Evolutionary conservation across 2,113 vertebrate species (phyloP).

Genomic region (Zapus hudsonius): DNA sequence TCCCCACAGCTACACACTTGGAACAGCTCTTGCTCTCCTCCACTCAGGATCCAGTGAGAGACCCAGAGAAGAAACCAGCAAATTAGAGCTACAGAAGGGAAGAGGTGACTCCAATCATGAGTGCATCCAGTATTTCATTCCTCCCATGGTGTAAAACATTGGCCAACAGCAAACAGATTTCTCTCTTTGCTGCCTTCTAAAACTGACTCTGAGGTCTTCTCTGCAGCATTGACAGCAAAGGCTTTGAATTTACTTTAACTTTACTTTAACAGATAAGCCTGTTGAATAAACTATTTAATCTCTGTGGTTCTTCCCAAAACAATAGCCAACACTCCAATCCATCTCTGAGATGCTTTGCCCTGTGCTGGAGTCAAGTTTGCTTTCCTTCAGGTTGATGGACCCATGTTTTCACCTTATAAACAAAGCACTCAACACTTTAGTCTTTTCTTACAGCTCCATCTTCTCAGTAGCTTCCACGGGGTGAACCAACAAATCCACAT

Average conservation of each 20-base stretch:
- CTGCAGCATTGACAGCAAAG: not conserved
- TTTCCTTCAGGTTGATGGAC: not conserved
- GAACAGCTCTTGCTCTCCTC: rapidly evolving
- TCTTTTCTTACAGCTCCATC: not conserved
- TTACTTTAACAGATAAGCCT: not conserved
- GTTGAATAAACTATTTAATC: not conserved
- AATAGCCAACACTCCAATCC: no score
- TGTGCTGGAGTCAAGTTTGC: not conserved
- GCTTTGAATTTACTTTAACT: not conserved
- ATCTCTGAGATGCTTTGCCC: no score
- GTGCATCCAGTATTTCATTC: not conserved
- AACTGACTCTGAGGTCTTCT: not conserved
- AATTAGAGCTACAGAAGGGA: not conserved
- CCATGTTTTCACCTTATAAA: not conserved
- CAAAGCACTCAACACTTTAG: not conserved
- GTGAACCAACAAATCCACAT: not conserved
- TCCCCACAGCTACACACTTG: not conserved
- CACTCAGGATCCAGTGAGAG: not conserved
- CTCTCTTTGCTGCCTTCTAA: not conserved
- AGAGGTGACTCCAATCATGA: not conserved
- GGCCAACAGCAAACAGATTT: not conserved
- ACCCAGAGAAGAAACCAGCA: rapidly evolving
- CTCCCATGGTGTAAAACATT: not conserved
- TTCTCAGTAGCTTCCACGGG: not conserved
- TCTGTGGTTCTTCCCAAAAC: not conserved